These are phyloP conservation scores for Deilephila porcellus DNA, from an alignment of 2,888 invertebrate genomes.

Conservation along the genomic window DNA sequence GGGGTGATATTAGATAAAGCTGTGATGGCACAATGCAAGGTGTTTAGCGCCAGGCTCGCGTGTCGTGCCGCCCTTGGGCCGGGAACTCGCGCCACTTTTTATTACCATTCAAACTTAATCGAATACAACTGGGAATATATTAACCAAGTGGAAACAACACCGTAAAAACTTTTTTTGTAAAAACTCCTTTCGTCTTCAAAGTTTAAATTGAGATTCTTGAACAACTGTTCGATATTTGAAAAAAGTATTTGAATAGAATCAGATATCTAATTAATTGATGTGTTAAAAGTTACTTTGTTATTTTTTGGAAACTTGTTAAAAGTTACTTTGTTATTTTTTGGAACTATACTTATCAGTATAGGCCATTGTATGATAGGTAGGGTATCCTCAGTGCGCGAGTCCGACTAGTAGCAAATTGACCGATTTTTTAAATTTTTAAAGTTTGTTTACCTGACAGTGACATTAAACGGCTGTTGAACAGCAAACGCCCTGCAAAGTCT, in stretches of 20 bases:
- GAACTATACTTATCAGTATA: no score
- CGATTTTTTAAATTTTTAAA: constrained; percentile 2
- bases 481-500: constrained; percentile 71
- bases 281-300: no score
- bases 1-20: constrained; percentile 66
- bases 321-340: no score
- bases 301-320: no score
- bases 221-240: background rate
- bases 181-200: constrained; percentile 37
- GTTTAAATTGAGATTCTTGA: constrained; percentile 8
- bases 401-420: no score
- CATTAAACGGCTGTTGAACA: constrained; percentile 53
- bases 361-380: no score
- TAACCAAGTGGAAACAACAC: constrained; percentile 48
- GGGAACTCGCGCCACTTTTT: constrained; percentile 55
- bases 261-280: no score
- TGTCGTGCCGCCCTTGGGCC: constrained; percentile 65
- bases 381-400: no score
- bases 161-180: constrained; percentile 49
- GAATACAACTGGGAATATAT: constrained; percentile 63
- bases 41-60: constrained; percentile 56
- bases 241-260: no score
- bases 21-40: constrained; percentile 43
- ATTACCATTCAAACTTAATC: constrained; percentile 74
- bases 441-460: constrained; percentile 66